phyloP scores from a whole-genome alignment of 2,888 invertebrate species.

The Zygogramma bicolorata region DNA sequence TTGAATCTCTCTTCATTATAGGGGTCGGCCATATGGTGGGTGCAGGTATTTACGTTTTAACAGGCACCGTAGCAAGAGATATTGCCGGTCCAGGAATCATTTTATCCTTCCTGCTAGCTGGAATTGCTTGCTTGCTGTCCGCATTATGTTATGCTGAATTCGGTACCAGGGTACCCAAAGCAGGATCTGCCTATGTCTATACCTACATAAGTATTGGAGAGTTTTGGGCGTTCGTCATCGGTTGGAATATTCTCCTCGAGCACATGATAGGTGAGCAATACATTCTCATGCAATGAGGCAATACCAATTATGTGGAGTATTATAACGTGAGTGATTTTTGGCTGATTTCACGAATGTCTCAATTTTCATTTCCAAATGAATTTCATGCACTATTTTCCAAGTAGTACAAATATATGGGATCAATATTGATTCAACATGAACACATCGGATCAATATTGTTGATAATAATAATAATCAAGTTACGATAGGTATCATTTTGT shows the following conservation, averaged over 20 bases:
- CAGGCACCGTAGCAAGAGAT: slow-evolving; percentile 85
- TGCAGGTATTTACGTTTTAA: slow-evolving; percentile 93
- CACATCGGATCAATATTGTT: no score
- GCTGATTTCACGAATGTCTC: no score
- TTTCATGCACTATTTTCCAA: no score
- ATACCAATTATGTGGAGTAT: no score
- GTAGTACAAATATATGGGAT: no score
- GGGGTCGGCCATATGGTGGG: slow-evolving; percentile 97
- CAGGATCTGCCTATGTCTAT: slow-evolving; percentile 94
- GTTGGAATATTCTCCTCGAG: slow-evolving; percentile 93
- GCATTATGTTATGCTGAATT: slow-evolving; percentile 93
- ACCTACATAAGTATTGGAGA: slow-evolving; percentile 94
- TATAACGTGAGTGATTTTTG: no score
- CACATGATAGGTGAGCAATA: slow-evolving; percentile 81
- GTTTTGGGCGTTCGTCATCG: slow-evolving; percentile 94
- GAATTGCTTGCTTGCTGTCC: slow-evolving; percentile 83
- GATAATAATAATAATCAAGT: no score
- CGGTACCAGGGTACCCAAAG: slow-evolving; percentile 88
- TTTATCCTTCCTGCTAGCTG: slow-evolving; percentile 80
- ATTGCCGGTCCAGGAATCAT: slow-evolving; percentile 88
- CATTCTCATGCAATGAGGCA: no score
- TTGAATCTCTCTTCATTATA: slow-evolving; percentile 61
- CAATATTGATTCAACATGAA: no score
- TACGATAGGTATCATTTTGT: no score
- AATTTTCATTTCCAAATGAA: no score